Conservation (phyloP, 2,888 invertebrate genomes). For the Dryococelus australis region DNA sequence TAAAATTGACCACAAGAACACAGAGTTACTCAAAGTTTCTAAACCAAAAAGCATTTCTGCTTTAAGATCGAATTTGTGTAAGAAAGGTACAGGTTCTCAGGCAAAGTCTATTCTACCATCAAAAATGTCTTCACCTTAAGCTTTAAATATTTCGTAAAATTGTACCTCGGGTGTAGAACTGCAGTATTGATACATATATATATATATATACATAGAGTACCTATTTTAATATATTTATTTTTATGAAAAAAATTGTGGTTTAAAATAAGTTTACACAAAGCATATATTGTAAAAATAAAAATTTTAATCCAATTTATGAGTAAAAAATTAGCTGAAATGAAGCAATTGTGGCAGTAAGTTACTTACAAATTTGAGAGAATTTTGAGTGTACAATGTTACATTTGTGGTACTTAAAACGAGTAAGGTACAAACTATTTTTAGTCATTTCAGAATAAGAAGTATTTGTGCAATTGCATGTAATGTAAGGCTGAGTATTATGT, state of each 20-base stretch:
- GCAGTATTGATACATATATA: conserved; percentile 36
- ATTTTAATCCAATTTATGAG: background rate
- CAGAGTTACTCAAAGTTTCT: background rate
- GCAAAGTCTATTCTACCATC: conserved; percentile 32
- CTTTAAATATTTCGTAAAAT: conserved; percentile 41
- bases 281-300: background rate
- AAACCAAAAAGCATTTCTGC: background rate
- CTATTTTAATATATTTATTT: conserved; percentile 29
- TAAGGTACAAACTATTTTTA: conserved; percentile 1
- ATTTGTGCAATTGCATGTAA: background rate
- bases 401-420: background rate
- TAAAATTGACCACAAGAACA: conserved; percentile 9
- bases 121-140: conserved; percentile 38
- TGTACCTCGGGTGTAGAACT: conserved; percentile 1
- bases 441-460: background rate
- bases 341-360: background rate
- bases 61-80: background rate
- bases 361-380: background rate
- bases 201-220: conserved; percentile 17
- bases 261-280: background rate
- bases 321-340: background rate
- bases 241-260: background rate
- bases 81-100: conserved; percentile 13
- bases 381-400: background rate
- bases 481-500: background rate